Evolutionary conservation across 2,113 vertebrate genomes (phyloP), one percentile per base, ranked within the genome.

Genomic region (Hucho hucho): DNA sequence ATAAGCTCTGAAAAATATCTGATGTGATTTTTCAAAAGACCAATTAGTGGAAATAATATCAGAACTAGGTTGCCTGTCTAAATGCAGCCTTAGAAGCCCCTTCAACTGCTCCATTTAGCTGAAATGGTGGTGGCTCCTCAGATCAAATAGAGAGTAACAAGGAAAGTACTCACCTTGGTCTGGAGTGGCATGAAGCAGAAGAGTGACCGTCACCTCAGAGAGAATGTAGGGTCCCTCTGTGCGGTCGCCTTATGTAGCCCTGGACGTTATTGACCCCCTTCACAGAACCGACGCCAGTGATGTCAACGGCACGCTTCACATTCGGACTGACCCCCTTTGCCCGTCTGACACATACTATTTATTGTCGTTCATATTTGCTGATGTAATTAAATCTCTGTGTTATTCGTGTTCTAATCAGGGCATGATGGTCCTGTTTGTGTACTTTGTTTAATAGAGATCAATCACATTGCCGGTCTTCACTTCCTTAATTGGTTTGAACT

Each of bases 291-390:
- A 69, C 66, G 59, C 3, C 25, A 24, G 6, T 78, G 29, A 75
- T 65, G 69, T 68, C 64, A 90, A 83, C 77, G 75, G 18, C 77
- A 59, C 65, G 76, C 56, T 11, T 6, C 14, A 61, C 68, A 4
- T 25, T 69, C 76, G 6, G 59, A 53, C 49, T 53, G 49, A 61
- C 47, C 32, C 4, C 59, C 70, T 58, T 47, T 37, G 9, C 16
- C 20, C 20, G 13, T 14, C 37, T 43, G 53, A 70, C 69, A 47
- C 24, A 64, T 24, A 22, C 11, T 32, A 11, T 91, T 92, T 90
- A 93, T 84, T 24, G 74, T 6, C 71, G n/a, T 82, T 69, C 64
- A 69, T 92, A 89, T 93, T 92, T 91, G 81, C 77, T 79, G 84
- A 82, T 79, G 72, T 86, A 22, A 81, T 75, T 64, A 26, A 69